These are phyloP conservation scores for Micromesistius poutassou DNA, from an alignment of 2,797 vertebrate genomes.

Conservation along the genomic window DNA sequence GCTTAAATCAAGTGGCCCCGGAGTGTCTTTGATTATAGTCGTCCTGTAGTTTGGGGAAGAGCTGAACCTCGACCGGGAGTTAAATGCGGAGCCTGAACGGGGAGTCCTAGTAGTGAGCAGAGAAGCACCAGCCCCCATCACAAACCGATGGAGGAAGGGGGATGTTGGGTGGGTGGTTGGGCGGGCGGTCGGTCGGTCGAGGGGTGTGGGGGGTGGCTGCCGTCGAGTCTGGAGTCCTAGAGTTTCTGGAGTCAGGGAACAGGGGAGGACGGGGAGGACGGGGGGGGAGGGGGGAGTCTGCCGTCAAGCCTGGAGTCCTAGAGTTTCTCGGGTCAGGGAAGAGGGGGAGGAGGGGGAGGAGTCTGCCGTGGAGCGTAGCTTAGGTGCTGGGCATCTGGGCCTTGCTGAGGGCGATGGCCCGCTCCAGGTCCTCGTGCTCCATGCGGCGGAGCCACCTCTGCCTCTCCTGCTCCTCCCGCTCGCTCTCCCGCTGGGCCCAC, in stretches of 20 bases:
- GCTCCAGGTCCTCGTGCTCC: constrained; percentile 91
- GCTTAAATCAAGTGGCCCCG: constrained; percentile 47
- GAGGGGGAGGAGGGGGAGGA: not conserved
- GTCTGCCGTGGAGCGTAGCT: not conserved
- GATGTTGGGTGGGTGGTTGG: not conserved
- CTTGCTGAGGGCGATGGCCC: constrained; percentile 94
- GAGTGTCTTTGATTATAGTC: constrained; percentile 59
- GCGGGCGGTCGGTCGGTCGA: constrained; percentile 14
- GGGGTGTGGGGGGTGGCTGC: constrained; percentile 13
- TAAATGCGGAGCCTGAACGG: constrained; percentile 53
- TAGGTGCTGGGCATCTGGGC: constrained; percentile 83
- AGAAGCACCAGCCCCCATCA: constrained; percentile 38
- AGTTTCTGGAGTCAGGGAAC: not conserved
- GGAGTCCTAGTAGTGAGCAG: constrained; percentile 39
- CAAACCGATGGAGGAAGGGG: not conserved
- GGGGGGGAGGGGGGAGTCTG: too few relatives aligned
- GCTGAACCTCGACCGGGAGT: constrained; percentile 49
- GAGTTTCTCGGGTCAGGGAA: not conserved
- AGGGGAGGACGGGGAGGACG: too few relatives aligned
- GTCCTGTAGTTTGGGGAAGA: constrained; percentile 51
- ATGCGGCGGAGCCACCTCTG: constrained; percentile 81
- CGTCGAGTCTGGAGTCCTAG: not conserved
- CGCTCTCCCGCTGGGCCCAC: constrained; percentile 92
- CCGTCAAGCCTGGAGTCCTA: too few relatives aligned
- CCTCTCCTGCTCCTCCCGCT: constrained; percentile 87